Evolutionary conservation across 1,140 invertebrate species (phyloP).

Genomic region (Pseudomyrmex sp.): DNA sequence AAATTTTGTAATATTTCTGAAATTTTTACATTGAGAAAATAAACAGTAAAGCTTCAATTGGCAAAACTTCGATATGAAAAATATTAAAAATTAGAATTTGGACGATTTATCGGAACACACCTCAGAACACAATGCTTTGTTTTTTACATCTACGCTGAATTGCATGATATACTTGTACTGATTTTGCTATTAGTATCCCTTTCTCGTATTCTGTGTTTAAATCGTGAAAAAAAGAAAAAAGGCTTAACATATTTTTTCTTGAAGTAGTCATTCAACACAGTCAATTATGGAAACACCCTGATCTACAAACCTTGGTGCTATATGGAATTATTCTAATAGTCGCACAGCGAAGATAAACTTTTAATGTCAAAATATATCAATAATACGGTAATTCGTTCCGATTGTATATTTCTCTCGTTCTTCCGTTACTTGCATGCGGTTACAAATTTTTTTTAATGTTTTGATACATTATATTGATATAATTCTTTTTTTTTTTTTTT

Average conservation of each 20-base stretch:
- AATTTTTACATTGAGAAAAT: not conserved
- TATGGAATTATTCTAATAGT: constrained; percentile 84
- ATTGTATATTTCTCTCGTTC: constrained; percentile 61
- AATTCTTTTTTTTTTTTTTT: not conserved
- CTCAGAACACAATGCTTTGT: constrained; percentile 66
- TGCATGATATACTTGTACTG: constrained; percentile 66
- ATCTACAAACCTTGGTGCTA: constrained; percentile 83
- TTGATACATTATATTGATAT: constrained; percentile 18
- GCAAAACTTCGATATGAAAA: not conserved
- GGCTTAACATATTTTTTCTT: constrained; percentile 71
- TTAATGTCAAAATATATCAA: constrained; percentile 72
- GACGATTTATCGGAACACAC: constrained; percentile 36
- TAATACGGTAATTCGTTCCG: constrained; percentile 73
- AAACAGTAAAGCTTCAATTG: constrained; percentile 3
- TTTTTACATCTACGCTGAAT: constrained; percentile 69
- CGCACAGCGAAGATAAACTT: constrained; percentile 76
- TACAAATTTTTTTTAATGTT: constrained; percentile 50
- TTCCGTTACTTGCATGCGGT: constrained; percentile 63
- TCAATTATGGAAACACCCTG: constrained; percentile 72
- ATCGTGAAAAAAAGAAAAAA: constrained; percentile 54
- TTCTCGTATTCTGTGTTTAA: constrained; percentile 61
- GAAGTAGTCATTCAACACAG: constrained; percentile 70
- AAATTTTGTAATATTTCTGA: constrained; percentile 11
- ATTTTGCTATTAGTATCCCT: constrained; percentile 63
- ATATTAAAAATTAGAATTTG: not conserved